Base-by-base conservation (phyloP, 1,140 invertebrate genomes). In the Drosophila lowei region DNA sequence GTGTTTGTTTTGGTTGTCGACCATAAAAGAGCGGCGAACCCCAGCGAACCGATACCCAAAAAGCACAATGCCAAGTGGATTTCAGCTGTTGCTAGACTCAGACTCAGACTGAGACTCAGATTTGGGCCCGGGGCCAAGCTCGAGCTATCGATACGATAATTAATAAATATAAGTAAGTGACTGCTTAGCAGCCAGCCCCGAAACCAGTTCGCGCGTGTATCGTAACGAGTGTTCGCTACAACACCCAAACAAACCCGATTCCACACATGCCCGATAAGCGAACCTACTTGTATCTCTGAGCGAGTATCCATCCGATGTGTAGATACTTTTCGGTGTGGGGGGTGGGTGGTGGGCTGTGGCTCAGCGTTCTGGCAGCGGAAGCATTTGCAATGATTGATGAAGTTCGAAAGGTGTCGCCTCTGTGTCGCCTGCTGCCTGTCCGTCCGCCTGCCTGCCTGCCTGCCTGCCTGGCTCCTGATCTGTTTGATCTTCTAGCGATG, bases 141-240 rank as follows among this genome's bases (percentile, higher is more conserved):
- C 52, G 48, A 70, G 77, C 68, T 81, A 88, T 81, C 83, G 77
- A 85, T 81, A 63, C 83, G 81, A 77, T 86, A 86, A 86, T 86
- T 86, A 86, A 86, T 86, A 86, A 86, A 85, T 77, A 86, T 50
- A 65, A 77, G 70, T 65, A 58, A 55, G 48, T 38, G 59, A 55
- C 53, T 61, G 66, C 61, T 60, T 47, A 67, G 41, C 52, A 43
- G 56, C 21, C 34, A 13, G 34, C 34, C 34, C 63, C 55, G 43
- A 76, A 84, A 85, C 80, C 80, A 85, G 80, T 84, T 84, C 46
- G 54, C 41, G 23, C 34, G 42, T 41, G 48, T 53, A 34, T 57
- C 50, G 66, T 66, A 81, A 81, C 78, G 75, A 66, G n/a, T n/a
- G 78, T 81, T 66, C 59, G 62, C 59, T 43, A 55, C 59, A 60